Base-by-base conservation (phyloP, 2,113 vertebrate genomes). In the Dromaius novaehollandiae region DNA sequence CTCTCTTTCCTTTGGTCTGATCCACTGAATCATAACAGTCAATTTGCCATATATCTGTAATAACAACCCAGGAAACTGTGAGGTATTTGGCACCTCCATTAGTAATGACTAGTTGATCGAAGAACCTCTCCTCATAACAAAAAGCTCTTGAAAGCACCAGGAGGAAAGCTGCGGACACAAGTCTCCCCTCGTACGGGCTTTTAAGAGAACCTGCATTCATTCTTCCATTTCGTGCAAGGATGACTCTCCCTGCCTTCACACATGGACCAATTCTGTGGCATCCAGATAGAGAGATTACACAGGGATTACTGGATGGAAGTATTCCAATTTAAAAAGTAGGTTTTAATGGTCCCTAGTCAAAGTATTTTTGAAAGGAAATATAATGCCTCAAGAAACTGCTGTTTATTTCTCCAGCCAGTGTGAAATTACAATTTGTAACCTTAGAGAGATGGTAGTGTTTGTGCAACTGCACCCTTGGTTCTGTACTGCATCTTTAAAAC, bases 221-320 rank as follows among this genome's bases (percentile, higher is more conserved):
- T 84, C 64, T 88, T 81, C 18, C 36, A 51, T 84, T 78, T 68
- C 61, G 50, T 86, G 10, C 26, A 86, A 92, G 69, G 56, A 64
- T 68, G 65, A 68, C 86, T 18, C 66, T 78, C 53, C 50, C 56
- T 51, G 34, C 36, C 20, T 56, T 88, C 68, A 69, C 34, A 48
- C 56, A 88, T 34, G 34, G 40, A 61, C 64, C 53, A 88, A 83
- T 96, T 60, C 80, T 50, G 50, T 40, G 30, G 46, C 18, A 71
- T 70, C 65, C 70, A 86, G 36, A 74, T 10, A 61, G 46, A 86
- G 73, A 82, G 79, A 92, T 92, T 93, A 92, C 44, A 58, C 34
- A 74, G 70, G 88, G 83, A 96, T 96, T 93, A 96, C 34, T 78
- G 55, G 65, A 83, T 64, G 28, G 34, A 95, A 89, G n/a, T 48